phyloP scores from a whole-genome alignment of 1,140 invertebrate genomes.

The Drosophila pandora region DNA sequence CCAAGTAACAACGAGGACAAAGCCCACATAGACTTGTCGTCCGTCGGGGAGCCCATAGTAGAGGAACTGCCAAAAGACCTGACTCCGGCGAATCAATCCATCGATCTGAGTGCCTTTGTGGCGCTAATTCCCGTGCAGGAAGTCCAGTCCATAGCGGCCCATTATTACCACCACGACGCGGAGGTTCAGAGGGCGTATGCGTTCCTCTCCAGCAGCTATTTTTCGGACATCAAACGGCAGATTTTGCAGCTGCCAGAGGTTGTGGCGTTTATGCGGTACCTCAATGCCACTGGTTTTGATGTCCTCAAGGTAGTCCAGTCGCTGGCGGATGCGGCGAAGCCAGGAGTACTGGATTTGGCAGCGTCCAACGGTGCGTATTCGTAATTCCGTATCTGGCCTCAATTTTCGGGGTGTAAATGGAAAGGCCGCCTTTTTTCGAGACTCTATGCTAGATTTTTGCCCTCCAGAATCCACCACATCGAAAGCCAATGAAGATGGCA shows the following conservation, averaged over 20 bases:
- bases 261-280: constrained; percentile 59
- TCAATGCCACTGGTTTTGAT: constrained; percentile 69
- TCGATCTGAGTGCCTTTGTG: constrained; percentile 72
- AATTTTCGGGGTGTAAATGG: no score
- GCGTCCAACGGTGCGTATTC: constrained; percentile 53
- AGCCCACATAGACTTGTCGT: constrained; percentile 25
- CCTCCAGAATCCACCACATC: neutral
- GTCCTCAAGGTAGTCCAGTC: constrained; percentile 48
- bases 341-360: constrained; percentile 4
- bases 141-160: constrained; percentile 59
- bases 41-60: constrained; percentile 5
- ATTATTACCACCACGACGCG: constrained; percentile 71
- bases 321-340: constrained; percentile 14
- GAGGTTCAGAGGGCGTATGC: constrained; percentile 70
- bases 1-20: constrained; percentile 9
- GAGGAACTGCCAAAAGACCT: constrained; percentile 11
- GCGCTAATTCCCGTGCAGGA: constrained; percentile 59
- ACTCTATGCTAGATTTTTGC: neutral
- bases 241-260: constrained; percentile 64
- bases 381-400: neutral
- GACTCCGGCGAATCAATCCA: constrained; percentile 5
- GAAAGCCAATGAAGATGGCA: constrained; percentile 20
- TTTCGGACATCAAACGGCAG: constrained; percentile 52
- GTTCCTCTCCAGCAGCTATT: constrained; percentile 56
- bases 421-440: no score